phyloP scores from a whole-genome alignment of 2,888 invertebrate species.

The Noctuana brunneofusca region DNA sequence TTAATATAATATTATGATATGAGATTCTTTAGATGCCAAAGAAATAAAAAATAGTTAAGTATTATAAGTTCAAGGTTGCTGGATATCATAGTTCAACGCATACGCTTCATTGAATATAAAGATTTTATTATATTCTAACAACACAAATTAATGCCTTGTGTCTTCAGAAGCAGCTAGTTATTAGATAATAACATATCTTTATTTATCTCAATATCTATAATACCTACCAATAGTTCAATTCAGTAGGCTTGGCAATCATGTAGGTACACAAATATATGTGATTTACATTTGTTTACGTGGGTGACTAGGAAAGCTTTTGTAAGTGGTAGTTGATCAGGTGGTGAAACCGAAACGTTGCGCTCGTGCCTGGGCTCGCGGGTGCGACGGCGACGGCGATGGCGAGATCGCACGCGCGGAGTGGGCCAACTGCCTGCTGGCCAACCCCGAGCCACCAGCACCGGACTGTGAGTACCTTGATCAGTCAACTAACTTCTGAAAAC shows the following conservation, averaged over 20 bases:
- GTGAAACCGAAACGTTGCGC: conserved; percentile 96
- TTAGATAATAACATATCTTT: no score
- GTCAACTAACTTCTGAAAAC: no score
- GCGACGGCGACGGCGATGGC: conserved; percentile 92
- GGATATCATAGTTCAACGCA: conserved; percentile 16
- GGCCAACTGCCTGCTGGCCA: conserved; percentile 88
- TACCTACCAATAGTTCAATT: no score
- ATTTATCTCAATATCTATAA: no score
- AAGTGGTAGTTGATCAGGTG: conserved; percentile 81
- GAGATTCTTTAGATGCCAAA: conserved; percentile 3
- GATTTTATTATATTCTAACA: conserved; percentile 6
- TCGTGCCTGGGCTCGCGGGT: conserved; percentile 92
- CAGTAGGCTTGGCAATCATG: no score
- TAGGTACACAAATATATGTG: no score
- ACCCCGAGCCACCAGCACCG: conserved; percentile 87
- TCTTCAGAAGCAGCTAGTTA: neutral
- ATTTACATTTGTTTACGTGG: no score
- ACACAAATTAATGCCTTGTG: neutral
- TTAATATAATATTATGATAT: conserved; percentile 12
- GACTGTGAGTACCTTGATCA: conserved; percentile 88
- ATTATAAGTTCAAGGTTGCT: conserved; percentile 24
- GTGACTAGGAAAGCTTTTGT: no score
- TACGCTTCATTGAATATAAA: conserved; percentile 6
- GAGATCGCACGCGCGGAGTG: conserved; percentile 92
- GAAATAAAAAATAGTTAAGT: conserved; percentile 8